A percentile compares a stretch with the other conserved stretches of the same genome.
Evolutionary conservation across 2,888 invertebrate genomes (phyloP).

Genomic region (Thymelicus sylvestris): DNA sequence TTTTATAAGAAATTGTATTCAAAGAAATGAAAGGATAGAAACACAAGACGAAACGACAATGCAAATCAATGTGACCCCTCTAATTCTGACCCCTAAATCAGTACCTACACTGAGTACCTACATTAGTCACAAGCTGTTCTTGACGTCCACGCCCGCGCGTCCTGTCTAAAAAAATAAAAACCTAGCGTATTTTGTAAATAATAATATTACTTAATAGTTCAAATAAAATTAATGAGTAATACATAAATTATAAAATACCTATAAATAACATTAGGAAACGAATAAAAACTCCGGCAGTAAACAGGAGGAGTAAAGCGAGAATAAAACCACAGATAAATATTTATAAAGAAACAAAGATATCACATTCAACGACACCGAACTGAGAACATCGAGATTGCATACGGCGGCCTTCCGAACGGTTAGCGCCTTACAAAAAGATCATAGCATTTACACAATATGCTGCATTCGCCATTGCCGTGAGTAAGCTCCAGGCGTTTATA

Average conservation of each 20-base stretch:
- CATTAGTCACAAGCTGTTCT: too few species aligned
- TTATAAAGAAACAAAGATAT: slow-evolving; percentile 35
- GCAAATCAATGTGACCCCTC: too few species aligned
- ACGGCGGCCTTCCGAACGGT: slow-evolving; percentile 40
- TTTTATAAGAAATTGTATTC: too few species aligned
- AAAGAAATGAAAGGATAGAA: too few species aligned
- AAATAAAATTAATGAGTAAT: not conserved
- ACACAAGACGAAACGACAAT: too few species aligned
- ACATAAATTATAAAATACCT: slow-evolving; percentile 1
- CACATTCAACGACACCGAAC: slow-evolving; percentile 23
- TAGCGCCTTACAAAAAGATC: slow-evolving; percentile 49
- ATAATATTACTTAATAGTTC: not conserved
- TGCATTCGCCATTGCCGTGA: slow-evolving; percentile 44
- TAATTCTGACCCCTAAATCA: too few species aligned
- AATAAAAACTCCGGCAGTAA: slow-evolving; percentile 19
- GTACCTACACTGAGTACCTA: too few species aligned
- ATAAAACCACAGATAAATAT: slow-evolving; percentile 31
- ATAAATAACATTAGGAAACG: slow-evolving; percentile 27
- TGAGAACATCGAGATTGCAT: slow-evolving; percentile 34
- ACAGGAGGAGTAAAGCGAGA: slow-evolving; percentile 22
- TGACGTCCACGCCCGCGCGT: too few species aligned
- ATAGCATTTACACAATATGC: slow-evolving; percentile 47
- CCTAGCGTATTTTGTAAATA: too few species aligned
- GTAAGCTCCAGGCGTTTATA: slow-evolving; percentile 46
- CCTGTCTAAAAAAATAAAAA: too few species aligned